A percentile compares a stretch with the other conserved stretches of the same genome.
phyloP scores from a whole-genome alignment of 2,888 invertebrate species.

The Lasioglossum villosulum region DNA sequence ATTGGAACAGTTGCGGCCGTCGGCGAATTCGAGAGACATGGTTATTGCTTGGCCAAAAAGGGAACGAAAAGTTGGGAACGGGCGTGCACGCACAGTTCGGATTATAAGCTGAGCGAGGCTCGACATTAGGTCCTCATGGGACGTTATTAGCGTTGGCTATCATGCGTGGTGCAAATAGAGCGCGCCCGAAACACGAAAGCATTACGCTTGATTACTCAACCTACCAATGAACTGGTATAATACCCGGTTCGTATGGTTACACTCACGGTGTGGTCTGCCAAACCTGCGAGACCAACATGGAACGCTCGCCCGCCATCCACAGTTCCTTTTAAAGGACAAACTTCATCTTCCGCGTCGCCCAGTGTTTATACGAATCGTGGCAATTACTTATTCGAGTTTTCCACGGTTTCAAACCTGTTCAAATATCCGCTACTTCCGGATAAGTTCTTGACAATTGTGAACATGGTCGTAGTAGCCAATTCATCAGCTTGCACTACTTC shows the following conservation, averaged over 20 bases:
- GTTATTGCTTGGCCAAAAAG: conserved; percentile 5
- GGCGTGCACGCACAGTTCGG: conserved; percentile 67
- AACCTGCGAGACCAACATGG: conserved; percentile 23
- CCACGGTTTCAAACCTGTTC: neutral
- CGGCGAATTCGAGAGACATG: conserved; percentile 1
- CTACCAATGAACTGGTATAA: conserved; percentile 64
- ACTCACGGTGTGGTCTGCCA: conserved; percentile 17
- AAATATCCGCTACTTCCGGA: neutral
- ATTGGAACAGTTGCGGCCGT: conserved; percentile 5
- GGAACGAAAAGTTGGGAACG: conserved; percentile 37
- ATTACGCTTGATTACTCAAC: conserved; percentile 79
- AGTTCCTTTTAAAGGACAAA: neutral
- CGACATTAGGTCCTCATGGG: conserved; percentile 79
- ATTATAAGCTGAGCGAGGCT: conserved; percentile 71
- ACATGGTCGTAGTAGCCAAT: neutral
- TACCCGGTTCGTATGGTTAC: conserved; percentile 28
- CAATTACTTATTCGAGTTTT: neutral
- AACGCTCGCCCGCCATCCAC: conserved; percentile 4
- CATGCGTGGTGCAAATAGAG: conserved; percentile 80
- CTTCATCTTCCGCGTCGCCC: neutral
- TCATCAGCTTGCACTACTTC: neutral
- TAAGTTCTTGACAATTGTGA: neutral
- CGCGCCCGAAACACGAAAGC: conserved; percentile 78
- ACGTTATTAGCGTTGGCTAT: conserved; percentile 82
- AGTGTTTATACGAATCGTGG: neutral